Base-by-base conservation (phyloP, 2,888 invertebrate genomes). In the Sacculina carcini region DNA sequence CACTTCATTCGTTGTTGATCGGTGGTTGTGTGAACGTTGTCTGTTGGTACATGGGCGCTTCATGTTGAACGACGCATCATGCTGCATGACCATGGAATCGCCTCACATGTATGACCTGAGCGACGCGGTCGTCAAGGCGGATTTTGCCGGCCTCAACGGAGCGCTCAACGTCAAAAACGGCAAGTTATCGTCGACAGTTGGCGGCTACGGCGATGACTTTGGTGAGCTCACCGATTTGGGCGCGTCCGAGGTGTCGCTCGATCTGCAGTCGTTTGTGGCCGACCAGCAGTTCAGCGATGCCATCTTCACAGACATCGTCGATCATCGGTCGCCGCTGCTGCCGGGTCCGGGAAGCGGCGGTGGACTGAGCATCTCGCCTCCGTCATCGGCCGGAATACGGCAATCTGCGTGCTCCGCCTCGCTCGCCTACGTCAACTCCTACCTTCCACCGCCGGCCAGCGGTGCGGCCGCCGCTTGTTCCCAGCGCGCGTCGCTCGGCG, bases 191-290 rank as follows among this genome's bases (percentile, higher is more conserved):
- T 48, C 47, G 47, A 23, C n/a, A n/a, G 54, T 44, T 12, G 50
- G 29, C 21, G 73, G 62, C 66, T 71, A 56, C 44, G 58, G 58
- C 10, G 60, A 59, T 24, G 60, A 61, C 51, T 71, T 71, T 54
- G 73, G 72, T 40, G 59, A 62, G 52, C 85, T 87, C 63, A 69
- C 87, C 55, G 87, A 87, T 65, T 73, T 90, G 61, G 86, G 85
- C 65, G 81, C 82, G 53, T 84, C 86, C 58, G 90, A 90, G 68
- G 85, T 89, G 65, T 84, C 85, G 57, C 71, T 90, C 62, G 89
- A 90, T 63, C 71, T 90, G 58, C 86, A 89, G 63, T 81, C 84
- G 66, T 73, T 90, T 61, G 87, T 90, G 63, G 86, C 87, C 68
- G 87, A 87, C 65, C 71, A 73, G 29, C 84, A 85, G 68, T 86